Evolutionary conservation across 2,797 vertebrate genomes (phyloP).

Genomic region (Pantherophis alleghaniensis): DNA sequence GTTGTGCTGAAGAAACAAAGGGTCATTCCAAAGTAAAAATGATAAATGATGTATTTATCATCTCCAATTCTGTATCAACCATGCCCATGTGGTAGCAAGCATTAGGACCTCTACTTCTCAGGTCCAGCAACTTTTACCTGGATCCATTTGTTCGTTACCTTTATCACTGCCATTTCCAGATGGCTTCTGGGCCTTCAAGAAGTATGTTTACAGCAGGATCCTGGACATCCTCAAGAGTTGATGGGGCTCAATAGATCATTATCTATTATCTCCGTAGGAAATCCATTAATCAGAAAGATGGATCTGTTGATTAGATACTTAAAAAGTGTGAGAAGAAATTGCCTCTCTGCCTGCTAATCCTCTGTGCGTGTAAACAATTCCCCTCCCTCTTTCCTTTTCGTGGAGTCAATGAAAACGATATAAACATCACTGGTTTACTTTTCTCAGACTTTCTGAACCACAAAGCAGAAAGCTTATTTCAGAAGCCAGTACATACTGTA

Average conservation of each 20-base stretch:
- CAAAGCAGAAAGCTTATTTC: conserved; percentile 31
- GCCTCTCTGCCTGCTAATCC: conserved; percentile 31
- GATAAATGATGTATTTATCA: background rate
- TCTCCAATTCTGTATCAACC: background rate
- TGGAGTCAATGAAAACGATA: conserved; percentile 49
- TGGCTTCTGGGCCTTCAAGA: background rate
- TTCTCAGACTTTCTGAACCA: conserved; percentile 51
- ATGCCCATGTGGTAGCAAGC: background rate
- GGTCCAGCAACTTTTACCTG: background rate
- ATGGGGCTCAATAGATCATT: background rate
- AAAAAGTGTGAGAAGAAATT: conserved; percentile 54
- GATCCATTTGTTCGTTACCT: background rate
- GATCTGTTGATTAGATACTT: background rate
- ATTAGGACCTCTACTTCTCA: background rate
- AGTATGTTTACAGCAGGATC: background rate
- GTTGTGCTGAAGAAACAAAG: background rate
- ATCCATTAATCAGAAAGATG: background rate
- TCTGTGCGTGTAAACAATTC: conserved; percentile 55
- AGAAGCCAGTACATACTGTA: conserved; percentile 52
- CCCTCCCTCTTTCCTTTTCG: conserved; percentile 42
- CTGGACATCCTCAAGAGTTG: background rate
- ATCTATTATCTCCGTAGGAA: background rate
- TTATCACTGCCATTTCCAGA: background rate
- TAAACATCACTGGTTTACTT: conserved; percentile 61
- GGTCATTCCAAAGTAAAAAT: background rate